Percentiles rank a stretch among this genome's conserved stretches.
Conservation (phyloP, 2,797 vertebrate genomes). For the Catostomus latipinnis region DNA sequence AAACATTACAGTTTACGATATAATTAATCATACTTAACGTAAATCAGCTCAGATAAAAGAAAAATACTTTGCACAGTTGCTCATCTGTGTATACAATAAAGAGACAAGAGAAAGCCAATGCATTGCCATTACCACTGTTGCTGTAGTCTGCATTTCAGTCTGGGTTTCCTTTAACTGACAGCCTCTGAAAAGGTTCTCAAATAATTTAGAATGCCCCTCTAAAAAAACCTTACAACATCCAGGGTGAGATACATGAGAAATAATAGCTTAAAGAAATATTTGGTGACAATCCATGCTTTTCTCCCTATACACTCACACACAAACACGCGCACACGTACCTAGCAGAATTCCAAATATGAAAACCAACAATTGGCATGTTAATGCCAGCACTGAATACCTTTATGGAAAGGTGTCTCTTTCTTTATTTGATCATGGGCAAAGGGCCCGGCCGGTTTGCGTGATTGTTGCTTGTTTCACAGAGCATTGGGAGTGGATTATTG, state of each 20-base stretch:
- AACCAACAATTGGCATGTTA: conserved; percentile 61
- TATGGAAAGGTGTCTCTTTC: conserved; percentile 69
- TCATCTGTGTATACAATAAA: conserved; percentile 16
- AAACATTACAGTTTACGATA: not conserved
- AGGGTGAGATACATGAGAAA: conserved; percentile 60
- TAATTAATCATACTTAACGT: not conserved
- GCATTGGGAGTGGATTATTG: conserved; percentile 71
- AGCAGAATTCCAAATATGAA: conserved; percentile 58
- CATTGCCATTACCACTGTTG: not conserved
- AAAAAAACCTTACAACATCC: conserved; percentile 58
- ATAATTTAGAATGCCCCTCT: conserved; percentile 60
- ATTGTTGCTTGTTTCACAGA: conserved; percentile 79
- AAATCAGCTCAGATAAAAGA: not conserved
- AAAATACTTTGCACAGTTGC: not conserved
- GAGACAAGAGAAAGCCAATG: not conserved
- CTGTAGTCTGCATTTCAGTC: conserved; percentile 10
- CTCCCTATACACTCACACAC: conserved; percentile 46
- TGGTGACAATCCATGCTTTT: conserved; percentile 68
- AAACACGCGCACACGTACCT: conserved; percentile 27
- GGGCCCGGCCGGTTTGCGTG: conserved; percentile 75
- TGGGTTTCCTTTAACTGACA: conserved; percentile 30
- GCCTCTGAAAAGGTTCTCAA: not conserved
- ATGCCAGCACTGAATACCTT: conserved; percentile 75
- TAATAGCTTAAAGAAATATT: conserved; percentile 66
- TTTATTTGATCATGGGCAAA: conserved; percentile 70